phyloP scores from a whole-genome alignment of 1,140 invertebrate species.

The Cherax quadricarinatus region DNA sequence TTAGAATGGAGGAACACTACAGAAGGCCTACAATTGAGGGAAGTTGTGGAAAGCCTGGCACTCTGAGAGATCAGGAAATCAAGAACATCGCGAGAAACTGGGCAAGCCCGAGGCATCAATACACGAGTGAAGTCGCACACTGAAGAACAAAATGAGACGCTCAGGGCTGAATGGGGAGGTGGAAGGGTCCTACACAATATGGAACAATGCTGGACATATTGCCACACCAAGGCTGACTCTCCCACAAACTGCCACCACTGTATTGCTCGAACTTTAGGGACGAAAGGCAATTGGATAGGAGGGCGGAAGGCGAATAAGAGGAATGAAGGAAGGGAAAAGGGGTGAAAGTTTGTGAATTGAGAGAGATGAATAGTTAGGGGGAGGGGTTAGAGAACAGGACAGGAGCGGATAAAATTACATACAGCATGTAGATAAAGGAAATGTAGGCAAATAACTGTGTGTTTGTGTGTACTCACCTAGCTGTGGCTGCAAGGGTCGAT shows the following conservation, averaged over 20 bases:
- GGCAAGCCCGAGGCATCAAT: neutral
- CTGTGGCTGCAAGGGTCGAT: too few relatives aligned
- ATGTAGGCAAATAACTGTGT: neutral
- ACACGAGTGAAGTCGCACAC: neutral
- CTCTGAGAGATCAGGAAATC: too few relatives aligned
- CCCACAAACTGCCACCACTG: constrained; percentile 8
- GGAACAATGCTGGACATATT: neutral
- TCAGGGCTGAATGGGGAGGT: neutral
- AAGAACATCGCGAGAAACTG: too few relatives aligned
- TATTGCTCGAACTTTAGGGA: neutral
- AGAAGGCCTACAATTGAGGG: too few relatives aligned
- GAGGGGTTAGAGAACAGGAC: too few relatives aligned
- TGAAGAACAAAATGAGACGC: neutral
- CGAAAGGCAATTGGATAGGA: neutral
- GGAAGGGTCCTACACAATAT: neutral
- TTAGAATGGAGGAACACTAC: too few relatives aligned
- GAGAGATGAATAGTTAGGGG: neutral
- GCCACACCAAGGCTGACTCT: neutral
- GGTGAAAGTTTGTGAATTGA: neutral
- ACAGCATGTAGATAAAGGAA: too few relatives aligned
- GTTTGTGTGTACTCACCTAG: too few relatives aligned
- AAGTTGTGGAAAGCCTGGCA: too few relatives aligned
- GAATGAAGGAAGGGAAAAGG: neutral
- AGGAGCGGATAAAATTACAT: too few relatives aligned
- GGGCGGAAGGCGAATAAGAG: neutral